Evolutionary conservation across 2,888 invertebrate species (phyloP), one percentile per base, ranked within the genome.

Genomic region (Entomobrya multifasciata): DNA sequence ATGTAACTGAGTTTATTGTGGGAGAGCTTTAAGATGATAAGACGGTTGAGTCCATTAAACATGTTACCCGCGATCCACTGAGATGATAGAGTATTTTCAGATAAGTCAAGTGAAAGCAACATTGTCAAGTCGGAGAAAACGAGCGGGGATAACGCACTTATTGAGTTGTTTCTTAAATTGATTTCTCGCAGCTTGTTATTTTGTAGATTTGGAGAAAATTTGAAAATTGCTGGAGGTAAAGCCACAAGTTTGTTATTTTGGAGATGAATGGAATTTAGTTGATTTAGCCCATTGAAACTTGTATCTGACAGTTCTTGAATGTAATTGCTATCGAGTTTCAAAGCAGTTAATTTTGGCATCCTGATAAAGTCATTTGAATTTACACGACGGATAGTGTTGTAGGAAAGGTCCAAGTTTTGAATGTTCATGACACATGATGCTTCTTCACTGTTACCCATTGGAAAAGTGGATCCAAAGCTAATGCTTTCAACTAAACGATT

Each of bases 161-260:
- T 93, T 87, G 96, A 95, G 92, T 98, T 98, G 93, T 96, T 95
- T 11, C 86, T 84, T 89, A 97, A 93, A 92, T 97, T 96, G 88
- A 97, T 94, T 93, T 97, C 97, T 87, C 96, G 94, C 82, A 97
- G 93, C 92, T 97, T 97, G n/a, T n/a, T n/a, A n/a, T n/a, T n/a
- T n/a, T n/a, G n/a, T 15, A 22, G 70, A 10, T 52, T 72, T 0
- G 36, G n/a, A n/a, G n/a, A n/a, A n/a, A n/a, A 20, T 47, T 79
- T 85, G 84, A 90, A 89, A 30, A 89, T 84, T 10, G 87, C 60
- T 91, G 96, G 95, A 0, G 98, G 97, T 92, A 98, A 93, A 20
- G 95, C 95, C 91, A 95, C 95, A 91, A 98, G 93, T 89, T 95
- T 95, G 93, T 98, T 98, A 92, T 96, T 95, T 91, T 97, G 96